Base-by-base conservation (phyloP, 2,888 invertebrate genomes). In the Hydriomena furcata region DNA sequence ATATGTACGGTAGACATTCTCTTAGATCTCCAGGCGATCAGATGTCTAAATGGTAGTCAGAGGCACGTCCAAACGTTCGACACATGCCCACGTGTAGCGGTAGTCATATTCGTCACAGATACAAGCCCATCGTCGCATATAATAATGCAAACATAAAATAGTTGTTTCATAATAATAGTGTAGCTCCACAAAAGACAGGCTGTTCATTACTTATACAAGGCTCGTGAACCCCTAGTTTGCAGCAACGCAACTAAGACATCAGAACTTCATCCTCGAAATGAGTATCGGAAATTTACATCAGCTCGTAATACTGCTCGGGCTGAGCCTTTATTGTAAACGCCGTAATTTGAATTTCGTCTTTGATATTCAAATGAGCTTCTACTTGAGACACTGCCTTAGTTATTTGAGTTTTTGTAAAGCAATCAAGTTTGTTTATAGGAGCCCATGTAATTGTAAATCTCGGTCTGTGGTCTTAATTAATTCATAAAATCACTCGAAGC, bases 321-420 rank as follows among this genome's bases (percentile, higher is more conserved):
- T 82, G 79, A 84, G 76, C 82, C 89, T 88, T 90, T 86, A 89
- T 89, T 89, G 89, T 90, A 89, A 90, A 88, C 89, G 89, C 72
- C 76, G 86, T 86, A 87, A 90, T 90, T 90, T 89, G 86, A 89
- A 90, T 89, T 89, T 87, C 76, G 89, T 83, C 90, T 90, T 90
- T 90, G 90, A 89, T 88, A 90, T 90, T 89, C 81, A 89, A 90
- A 90, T 90, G 86, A 88, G 79, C 76, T 84, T 79, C 83, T 84
- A 87, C 89, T 90, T 89, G 87, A 89, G 89, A 90, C 90, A 89
- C 79, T 87, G 88, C 85, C 88, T 88, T 86, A 89, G 88, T 87
- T 89, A 90, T 88, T 89, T 83, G 87, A 88, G 86, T 89, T 90
- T 90, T 90, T 90, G 88, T 90, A 89, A 89, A 88, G 88, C 88